A percentile compares a stretch with the other conserved stretches of the same genome.
These are phyloP conservation scores for Epizoanthus rinbou DNA, from an alignment of 92 coral and sea anemone genomes.

Conservation along the genomic window DNA sequence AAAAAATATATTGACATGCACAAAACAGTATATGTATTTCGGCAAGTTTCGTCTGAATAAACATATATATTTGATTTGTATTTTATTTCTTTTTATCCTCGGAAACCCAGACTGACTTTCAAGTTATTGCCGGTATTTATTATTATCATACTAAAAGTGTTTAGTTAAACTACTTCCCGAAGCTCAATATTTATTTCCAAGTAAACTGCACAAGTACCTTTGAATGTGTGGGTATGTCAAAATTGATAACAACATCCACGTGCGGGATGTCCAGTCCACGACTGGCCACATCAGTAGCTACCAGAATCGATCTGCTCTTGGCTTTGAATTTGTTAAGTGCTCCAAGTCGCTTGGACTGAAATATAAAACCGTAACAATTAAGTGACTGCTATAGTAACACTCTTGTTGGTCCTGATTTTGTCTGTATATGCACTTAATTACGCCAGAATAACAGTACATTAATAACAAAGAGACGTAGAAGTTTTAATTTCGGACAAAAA, in stretches of 20 bases:
- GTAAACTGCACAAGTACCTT: conserved; percentile 58
- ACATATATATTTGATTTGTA: no score
- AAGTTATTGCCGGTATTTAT: no score
- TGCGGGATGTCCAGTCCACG: conserved; percentile 98
- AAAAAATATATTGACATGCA: no score
- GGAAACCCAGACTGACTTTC: no score
- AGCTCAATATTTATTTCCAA: not conserved
- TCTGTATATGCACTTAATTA: not conserved
- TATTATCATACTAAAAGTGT: no score
- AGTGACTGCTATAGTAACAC: not conserved
- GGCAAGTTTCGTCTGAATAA: not conserved
- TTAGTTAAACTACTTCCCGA: no score
- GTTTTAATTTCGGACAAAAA: no score
- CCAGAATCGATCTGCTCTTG: conserved; percentile 87
- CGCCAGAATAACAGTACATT: no score
- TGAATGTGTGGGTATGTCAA: conserved; percentile 99
- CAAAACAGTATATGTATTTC: not conserved
- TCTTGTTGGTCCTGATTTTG: not conserved
- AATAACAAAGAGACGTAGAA: no score
- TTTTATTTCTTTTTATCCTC: no score
- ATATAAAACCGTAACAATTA: not conserved
- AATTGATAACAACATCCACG: conserved; percentile 93
- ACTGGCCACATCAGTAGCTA: conserved; percentile 98
- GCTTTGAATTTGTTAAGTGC: conserved; percentile 94
- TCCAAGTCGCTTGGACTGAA: conserved; percentile 92